A percentile compares a stretch with the other conserved stretches of the same genome.
These are phyloP conservation scores for Loxodonta africana DNA, from an alignment of 2,113 vertebrate genomes.

Conservation along the genomic window DNA sequence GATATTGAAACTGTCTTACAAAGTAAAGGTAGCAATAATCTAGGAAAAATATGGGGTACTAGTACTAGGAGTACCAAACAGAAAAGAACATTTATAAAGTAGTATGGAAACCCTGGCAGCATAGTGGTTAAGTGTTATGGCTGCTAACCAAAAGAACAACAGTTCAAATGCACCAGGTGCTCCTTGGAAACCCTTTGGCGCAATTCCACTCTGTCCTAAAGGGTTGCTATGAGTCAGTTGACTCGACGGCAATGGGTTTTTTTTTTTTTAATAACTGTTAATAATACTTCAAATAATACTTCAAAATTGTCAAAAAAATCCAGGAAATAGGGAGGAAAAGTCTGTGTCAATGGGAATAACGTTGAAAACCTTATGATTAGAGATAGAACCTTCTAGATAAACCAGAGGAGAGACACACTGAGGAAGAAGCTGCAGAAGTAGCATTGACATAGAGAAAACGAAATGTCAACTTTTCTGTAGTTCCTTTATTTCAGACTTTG, in stretches of 20 bases:
- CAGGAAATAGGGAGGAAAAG: background rate
- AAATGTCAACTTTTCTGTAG: background rate
- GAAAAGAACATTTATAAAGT: background rate
- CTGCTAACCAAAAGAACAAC: too few species aligned
- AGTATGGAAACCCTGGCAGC: too few species aligned
- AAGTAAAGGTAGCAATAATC: background rate
- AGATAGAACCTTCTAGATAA: constrained; percentile 26
- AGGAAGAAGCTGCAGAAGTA: background rate
- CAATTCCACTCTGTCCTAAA: too few species aligned
- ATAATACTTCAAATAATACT: background rate
- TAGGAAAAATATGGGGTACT: background rate
- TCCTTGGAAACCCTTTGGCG: too few species aligned
- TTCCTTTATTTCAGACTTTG: constrained; percentile 10
- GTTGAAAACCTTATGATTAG: background rate
- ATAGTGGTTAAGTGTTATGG: too few species aligned
- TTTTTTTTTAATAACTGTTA: background rate
- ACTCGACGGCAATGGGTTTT: too few species aligned
- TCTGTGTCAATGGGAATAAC: background rate
- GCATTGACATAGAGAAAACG: background rate
- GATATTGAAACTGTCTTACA: background rate
- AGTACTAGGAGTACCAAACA: background rate
- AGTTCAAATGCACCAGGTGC: too few species aligned
- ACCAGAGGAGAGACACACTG: background rate
- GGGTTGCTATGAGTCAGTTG: too few species aligned
- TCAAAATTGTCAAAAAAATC: background rate